Percentiles rank a stretch among this genome's conserved stretches.
Conservation (phyloP, 1,140 invertebrate genomes). For the Drosophila leontia region DNA sequence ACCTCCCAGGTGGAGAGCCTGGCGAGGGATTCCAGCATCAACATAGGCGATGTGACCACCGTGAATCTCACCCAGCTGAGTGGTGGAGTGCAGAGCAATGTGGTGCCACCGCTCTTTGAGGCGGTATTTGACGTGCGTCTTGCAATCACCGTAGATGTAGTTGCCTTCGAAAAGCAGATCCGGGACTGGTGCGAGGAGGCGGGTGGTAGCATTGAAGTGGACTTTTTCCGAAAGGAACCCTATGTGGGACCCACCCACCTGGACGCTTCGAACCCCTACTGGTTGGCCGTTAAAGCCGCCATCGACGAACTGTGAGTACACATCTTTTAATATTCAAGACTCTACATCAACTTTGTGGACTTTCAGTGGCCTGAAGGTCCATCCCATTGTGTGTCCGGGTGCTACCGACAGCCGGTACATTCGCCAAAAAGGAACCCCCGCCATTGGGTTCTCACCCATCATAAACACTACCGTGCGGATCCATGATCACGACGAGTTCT, state of each 20-base stretch:
- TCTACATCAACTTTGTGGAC: too few species aligned
- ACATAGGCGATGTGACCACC: conserved; percentile 93
- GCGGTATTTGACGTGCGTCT: conserved; percentile 92
- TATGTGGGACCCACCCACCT: conserved; percentile 88
- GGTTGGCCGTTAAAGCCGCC: conserved; percentile 90
- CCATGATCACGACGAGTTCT: conserved; percentile 92
- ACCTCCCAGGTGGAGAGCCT: conserved; percentile 89
- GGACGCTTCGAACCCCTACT: conserved; percentile 90
- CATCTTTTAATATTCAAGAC: conserved; percentile 86
- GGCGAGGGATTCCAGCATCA: conserved; percentile 87
- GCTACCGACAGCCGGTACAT: conserved; percentile 91
- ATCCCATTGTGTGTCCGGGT: conserved; percentile 90
- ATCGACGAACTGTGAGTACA: conserved; percentile 86
- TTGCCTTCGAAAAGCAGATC: conserved; percentile 89
- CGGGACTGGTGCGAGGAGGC: conserved; percentile 92
- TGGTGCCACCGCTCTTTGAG: conserved; percentile 92
- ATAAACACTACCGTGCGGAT: conserved; percentile 89
- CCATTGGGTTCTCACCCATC: conserved; percentile 93
- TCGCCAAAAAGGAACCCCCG: conserved; percentile 89
- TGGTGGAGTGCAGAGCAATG: conserved; percentile 96
- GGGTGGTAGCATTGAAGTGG: conserved; percentile 90
- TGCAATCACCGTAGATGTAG: conserved; percentile 89
- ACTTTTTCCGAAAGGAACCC: conserved; percentile 89
- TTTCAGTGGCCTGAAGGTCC: conserved; percentile 86
- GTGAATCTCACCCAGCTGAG: conserved; percentile 94